Conservation (phyloP, 1,140 invertebrate species). For the Ceratina japonica region DNA sequence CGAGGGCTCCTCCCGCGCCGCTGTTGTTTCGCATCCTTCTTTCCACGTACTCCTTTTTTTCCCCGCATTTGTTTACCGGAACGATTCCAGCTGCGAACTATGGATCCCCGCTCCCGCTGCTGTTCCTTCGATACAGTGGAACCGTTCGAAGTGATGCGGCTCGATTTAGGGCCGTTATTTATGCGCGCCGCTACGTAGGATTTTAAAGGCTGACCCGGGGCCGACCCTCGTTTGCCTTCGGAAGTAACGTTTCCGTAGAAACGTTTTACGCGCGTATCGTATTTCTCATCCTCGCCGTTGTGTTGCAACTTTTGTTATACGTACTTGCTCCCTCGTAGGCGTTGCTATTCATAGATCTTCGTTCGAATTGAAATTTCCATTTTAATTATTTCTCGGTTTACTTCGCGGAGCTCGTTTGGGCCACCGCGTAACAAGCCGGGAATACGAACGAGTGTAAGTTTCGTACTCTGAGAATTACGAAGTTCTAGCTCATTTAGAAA, state of each 20-base stretch:
- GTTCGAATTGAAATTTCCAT: no score
- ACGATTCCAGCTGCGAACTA: slow-evolving; percentile 6
- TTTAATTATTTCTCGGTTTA: no score
- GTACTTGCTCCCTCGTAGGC: no score
- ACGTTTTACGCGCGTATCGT: no score
- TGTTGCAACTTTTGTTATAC: no score
- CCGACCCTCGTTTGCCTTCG: background rate
- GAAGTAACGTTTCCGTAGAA: background rate
- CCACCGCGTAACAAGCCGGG: no score
- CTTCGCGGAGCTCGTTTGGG: no score
- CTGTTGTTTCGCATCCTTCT: background rate
- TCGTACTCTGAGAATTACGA: no score
- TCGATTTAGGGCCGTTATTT: slow-evolving; percentile 21
- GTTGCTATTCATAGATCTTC: no score
- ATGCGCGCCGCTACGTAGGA: background rate
- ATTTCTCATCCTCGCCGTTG: no score
- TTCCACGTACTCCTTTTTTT: background rate
- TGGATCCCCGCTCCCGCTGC: background rate
- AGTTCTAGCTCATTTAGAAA: no score
- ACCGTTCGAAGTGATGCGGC: background rate
- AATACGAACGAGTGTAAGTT: no score
- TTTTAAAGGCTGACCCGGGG: background rate
- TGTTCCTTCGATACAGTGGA: background rate
- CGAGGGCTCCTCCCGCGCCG: background rate
- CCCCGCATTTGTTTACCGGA: background rate